Conservation (phyloP, 1,140 invertebrate genomes). For the Drosophila saltans region DNA sequence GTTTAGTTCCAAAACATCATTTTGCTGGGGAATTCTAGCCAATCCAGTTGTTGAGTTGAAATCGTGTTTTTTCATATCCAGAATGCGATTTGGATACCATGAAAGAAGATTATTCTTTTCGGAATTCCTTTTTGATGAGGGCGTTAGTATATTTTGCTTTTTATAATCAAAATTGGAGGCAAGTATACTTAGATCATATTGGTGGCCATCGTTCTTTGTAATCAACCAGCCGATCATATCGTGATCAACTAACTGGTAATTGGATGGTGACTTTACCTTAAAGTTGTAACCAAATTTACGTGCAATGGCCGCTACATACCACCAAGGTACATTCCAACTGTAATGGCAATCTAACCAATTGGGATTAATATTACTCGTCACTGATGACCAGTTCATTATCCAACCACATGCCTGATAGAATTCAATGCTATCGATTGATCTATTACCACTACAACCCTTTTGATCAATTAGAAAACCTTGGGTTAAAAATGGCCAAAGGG, state of each 20-base stretch:
- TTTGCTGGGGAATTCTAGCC: no score
- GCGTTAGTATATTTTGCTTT: background rate
- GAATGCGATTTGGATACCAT: background rate
- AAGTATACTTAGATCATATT: background rate
- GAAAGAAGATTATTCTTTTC: background rate
- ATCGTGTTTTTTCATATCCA: background rate
- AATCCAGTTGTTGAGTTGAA: no score
- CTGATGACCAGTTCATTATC: background rate
- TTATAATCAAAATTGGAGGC: background rate
- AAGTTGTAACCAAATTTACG: background rate
- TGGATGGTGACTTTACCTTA: background rate
- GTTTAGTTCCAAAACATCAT: background rate
- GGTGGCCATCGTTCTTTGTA: background rate
- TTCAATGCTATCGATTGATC: background rate
- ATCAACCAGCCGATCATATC: background rate
- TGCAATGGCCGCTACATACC: background rate
- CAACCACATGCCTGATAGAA: background rate
- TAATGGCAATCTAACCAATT: background rate
- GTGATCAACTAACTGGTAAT: background rate
- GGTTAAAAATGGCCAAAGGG: background rate
- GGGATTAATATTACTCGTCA: background rate
- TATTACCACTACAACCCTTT: background rate
- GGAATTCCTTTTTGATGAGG: no score
- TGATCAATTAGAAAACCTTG: background rate
- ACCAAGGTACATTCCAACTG: slow-evolving; percentile 1